Evolutionary conservation across 2,113 vertebrate genomes (phyloP).

Genomic region (Entomyzon cyanotis): DNA sequence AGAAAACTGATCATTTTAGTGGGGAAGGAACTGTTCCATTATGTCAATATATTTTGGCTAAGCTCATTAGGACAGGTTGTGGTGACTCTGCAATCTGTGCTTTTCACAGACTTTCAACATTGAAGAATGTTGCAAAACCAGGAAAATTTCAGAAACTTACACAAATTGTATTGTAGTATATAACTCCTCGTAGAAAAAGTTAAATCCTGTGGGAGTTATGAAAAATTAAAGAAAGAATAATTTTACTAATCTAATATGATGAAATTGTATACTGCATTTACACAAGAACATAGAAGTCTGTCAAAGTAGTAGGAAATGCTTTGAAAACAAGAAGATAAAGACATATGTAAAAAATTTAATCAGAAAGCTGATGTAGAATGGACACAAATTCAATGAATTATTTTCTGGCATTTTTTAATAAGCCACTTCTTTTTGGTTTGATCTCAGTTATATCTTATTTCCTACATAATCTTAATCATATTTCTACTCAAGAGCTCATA

Average conservation of each 20-base stretch:
- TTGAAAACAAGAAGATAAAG: neutral
- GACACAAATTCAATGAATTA: neutral
- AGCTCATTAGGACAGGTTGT: neutral
- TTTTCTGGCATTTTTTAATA: neutral
- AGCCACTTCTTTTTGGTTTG: neutral
- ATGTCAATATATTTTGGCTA: neutral
- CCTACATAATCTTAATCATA: neutral
- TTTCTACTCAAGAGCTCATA: neutral
- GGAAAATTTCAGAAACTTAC: neutral
- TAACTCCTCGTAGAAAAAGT: neutral
- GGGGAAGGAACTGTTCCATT: neutral
- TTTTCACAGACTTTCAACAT: neutral
- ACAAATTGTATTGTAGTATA: neutral
- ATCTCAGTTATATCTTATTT: neutral
- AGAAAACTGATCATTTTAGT: neutral
- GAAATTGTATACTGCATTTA: neutral
- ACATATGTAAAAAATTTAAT: neutral
- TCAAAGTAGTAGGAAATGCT: neutral
- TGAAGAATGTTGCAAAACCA: neutral
- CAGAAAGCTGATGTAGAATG: neutral
- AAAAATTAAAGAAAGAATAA: neutral
- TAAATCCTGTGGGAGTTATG: rapidly evolving
- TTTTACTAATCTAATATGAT: neutral
- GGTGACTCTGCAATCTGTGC: neutral
- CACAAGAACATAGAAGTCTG: neutral